A percentile compares a stretch with the other conserved stretches of the same genome.
These are phyloP conservation scores for Chelonus insularis DNA, from an alignment of 1,140 invertebrate genomes.

Conservation along the genomic window DNA sequence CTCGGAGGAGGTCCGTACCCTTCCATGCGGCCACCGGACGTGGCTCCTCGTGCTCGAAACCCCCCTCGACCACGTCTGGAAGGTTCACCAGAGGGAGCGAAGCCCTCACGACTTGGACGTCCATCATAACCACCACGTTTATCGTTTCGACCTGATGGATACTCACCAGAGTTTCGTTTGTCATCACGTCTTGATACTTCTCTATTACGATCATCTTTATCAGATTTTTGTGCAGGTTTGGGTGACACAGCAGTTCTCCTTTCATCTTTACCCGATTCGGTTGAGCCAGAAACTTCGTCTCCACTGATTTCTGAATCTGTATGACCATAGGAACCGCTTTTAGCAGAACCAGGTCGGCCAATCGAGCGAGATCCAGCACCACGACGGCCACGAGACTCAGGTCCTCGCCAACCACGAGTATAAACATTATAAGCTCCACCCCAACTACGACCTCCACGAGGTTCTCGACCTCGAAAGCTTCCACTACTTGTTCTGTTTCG, in stretches of 20 bases:
- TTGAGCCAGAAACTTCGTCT: conserved; percentile 61
- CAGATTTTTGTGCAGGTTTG: conserved; percentile 58
- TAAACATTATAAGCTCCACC: conserved; percentile 45
- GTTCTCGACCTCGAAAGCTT: conserved; percentile 34
- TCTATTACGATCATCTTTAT: conserved; percentile 65
- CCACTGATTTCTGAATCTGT: conserved; percentile 66
- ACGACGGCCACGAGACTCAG: conserved; percentile 51
- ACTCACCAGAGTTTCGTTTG: conserved; percentile 39
- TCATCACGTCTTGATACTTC: conserved; percentile 51
- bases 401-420: conserved; percentile 47
- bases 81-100: conserved; percentile 81
- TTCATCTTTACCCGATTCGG: conserved; percentile 61
- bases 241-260: conserved; percentile 52
- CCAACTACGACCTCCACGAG: conserved; percentile 40
- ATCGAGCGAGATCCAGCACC: conserved; percentile 41
- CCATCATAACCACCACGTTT: conserved; percentile 47
- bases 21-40: conserved; percentile 66
- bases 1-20: conserved; percentile 76
- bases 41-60: conserved; percentile 59
- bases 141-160: conserved; percentile 40
- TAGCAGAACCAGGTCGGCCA: conserved; percentile 45
- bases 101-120: conserved; percentile 62
- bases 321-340: conserved; percentile 56
- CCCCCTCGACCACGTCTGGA: conserved; percentile 76
- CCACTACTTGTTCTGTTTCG: conserved; percentile 43